These are phyloP conservation scores for Chaetops frenatus DNA, from an alignment of 2,113 vertebrate genomes.

Conservation along the genomic window DNA sequence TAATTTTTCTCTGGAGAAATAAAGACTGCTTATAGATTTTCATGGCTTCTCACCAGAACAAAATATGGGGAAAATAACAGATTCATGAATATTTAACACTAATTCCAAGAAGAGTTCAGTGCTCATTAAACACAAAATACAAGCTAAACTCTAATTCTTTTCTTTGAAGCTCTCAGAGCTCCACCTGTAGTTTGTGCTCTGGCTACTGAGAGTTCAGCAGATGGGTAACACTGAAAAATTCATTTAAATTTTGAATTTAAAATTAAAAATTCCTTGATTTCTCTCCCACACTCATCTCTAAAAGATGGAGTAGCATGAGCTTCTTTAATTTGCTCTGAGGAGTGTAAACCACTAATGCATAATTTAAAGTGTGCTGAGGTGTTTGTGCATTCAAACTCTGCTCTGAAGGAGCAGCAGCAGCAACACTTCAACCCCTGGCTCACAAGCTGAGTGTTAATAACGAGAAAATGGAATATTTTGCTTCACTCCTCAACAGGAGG, in stretches of 20 bases:
- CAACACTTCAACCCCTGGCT: neutral
- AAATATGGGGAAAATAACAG: neutral
- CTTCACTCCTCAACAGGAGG: neutral
- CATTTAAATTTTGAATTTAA: neutral
- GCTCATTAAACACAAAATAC: neutral
- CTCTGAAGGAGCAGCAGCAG: neutral
- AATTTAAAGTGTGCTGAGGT: neutral
- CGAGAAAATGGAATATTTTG: neutral
- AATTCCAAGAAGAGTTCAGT: neutral
- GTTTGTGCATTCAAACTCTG: neutral
- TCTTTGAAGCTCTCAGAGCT: neutral
- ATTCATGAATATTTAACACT: neutral
- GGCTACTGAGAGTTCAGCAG: neutral
- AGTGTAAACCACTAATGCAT: neutral
- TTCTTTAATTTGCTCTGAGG: neutral
- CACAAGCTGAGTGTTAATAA: neutral
- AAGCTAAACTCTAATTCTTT: neutral
- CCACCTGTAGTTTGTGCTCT: neutral
- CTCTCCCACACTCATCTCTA: neutral
- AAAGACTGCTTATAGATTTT: neutral
- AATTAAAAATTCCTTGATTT: neutral
- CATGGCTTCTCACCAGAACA: neutral
- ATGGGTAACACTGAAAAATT: neutral
- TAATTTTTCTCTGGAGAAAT: conserved; percentile 17
- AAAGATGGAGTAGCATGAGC: neutral